Evolutionary conservation across 2,113 vertebrate genomes (phyloP), one percentile per base, ranked within the genome.

Genomic region (Aegithalos caudatus): DNA sequence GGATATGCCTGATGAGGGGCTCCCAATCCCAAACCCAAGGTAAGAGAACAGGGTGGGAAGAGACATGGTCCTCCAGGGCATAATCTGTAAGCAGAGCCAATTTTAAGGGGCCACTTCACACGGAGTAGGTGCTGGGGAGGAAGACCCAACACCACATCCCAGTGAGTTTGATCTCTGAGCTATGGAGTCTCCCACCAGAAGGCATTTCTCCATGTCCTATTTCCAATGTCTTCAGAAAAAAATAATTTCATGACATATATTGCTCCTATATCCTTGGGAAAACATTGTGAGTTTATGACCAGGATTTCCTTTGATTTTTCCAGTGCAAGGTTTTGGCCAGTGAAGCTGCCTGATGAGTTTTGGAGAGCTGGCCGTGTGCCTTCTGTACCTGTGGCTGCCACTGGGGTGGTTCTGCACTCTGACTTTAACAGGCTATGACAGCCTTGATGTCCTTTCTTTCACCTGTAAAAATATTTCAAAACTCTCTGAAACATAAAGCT

Each of bases 311-410:
- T 37, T 73, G 25, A 9, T 50, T 50, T 65, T 92, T 60, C 29
- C 42, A 23, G 17, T 25, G 9, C 56, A 69, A 56, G 45, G 20
- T 54, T 78, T 73, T 35, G 47, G 45, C 11, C 74, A 51, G 1
- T 17, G 54, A 64, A 88, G 40, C 20, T 76, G n/a, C 25, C 14
- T 2, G 1, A 5, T 5, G 4, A 31, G 22, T 45, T 88, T 71
- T 77, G 20, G 35, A 70, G 29, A 70, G 33, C 44, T 85, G 53
- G 25, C 2, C 1, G 5, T 28, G 35, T 44, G 50, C 70, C 20
- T 29, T 73, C 54, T 1, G 1, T 38, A 48, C 25, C 65, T 31
- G 20, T 0, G 0, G 31, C 24, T 87, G 42, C n/a, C 0, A 0
- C 12, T 2, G 7, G 19, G 14, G 2, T 40, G 69, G 8, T 45